These are phyloP conservation scores for Orchesella cincta DNA, from an alignment of 1,140 invertebrate genomes.

Conservation along the genomic window DNA sequence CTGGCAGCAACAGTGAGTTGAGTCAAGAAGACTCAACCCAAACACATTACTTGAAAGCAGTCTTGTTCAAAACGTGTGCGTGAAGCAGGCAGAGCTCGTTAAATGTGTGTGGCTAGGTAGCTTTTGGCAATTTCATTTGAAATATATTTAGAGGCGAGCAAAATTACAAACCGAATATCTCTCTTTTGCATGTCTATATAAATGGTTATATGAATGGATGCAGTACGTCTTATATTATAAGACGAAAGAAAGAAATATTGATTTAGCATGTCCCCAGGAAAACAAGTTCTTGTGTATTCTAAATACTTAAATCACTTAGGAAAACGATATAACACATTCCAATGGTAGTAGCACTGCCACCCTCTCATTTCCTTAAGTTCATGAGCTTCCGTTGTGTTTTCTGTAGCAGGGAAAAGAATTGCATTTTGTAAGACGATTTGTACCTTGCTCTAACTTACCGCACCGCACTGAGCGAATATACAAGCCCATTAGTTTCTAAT, in stretches of 20 bases:
- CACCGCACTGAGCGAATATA: too few species aligned
- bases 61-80: background rate
- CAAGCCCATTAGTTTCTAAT: too few species aligned
- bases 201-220: too few species aligned
- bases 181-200: too few species aligned
- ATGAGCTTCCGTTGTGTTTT: background rate
- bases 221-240: too few species aligned
- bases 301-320: background rate
- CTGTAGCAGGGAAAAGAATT: too few species aligned
- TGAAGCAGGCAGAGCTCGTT: background rate
- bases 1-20: background rate
- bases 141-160: too few species aligned
- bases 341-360: background rate
- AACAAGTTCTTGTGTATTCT: background rate
- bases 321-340: background rate
- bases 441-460: too few species aligned
- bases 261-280: background rate
- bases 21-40: background rate
- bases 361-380: slow-evolving; percentile 2
- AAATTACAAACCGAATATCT: too few species aligned
- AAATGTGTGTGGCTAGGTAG: background rate
- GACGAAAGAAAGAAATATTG: background rate
- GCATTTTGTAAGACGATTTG: too few species aligned
- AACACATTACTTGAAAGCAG: too few species aligned
- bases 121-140: background rate